Evolutionary conservation across 2,797 vertebrate genomes (phyloP).

Genomic region (Tapirus indicus): DNA sequence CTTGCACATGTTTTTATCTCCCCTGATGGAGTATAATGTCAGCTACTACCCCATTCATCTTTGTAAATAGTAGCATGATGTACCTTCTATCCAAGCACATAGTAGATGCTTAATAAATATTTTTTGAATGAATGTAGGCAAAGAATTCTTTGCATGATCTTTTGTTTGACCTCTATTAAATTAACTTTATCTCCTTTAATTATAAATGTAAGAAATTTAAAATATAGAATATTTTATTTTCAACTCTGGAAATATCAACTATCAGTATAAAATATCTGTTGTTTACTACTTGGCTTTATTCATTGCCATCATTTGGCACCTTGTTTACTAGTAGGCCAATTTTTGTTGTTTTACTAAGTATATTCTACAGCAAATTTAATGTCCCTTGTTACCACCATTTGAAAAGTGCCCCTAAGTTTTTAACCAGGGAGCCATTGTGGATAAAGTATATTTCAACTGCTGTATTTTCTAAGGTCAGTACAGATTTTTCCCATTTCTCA

Average conservation of each 20-base stretch:
- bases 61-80: background rate
- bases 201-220: slow-evolving; percentile 23
- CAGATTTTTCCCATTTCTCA: background rate
- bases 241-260: slow-evolving; percentile 16
- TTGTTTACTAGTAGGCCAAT: background rate
- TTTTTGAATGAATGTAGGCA: slow-evolving; percentile 18
- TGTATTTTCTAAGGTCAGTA: slow-evolving; percentile 4
- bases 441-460: background rate
- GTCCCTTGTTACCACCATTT: background rate
- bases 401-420: slow-evolving; percentile 37
- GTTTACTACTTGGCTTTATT: slow-evolving; percentile 23
- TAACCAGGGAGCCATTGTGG: background rate
- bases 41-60: background rate
- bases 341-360: slow-evolving; percentile 18
- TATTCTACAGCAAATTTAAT: background rate
- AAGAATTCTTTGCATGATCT: slow-evolving; percentile 1
- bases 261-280: slow-evolving; percentile 44
- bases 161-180: slow-evolving; percentile 42
- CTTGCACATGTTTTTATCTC: background rate
- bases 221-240: slow-evolving; percentile 55
- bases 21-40: background rate
- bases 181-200: slow-evolving; percentile 31
- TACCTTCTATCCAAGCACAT: slow-evolving; percentile 27
- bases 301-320: background rate
- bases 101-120: slow-evolving; percentile 34